Conservation (phyloP, 2,888 invertebrate species). For the Synergus laeviventris region DNA sequence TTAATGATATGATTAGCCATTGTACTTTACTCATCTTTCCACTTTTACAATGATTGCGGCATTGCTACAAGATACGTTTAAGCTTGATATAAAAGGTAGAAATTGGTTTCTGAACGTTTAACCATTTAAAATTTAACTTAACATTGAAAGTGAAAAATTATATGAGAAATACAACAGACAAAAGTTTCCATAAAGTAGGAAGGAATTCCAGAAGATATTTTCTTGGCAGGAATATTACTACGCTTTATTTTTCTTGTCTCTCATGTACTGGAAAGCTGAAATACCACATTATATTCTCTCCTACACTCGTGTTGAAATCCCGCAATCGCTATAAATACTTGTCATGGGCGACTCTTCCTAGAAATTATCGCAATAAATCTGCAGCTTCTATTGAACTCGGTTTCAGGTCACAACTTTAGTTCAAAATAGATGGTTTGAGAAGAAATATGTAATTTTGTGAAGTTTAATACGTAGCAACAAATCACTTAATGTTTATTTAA, state of each 20-base stretch:
- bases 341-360: constrained; percentile 28
- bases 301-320: constrained; percentile 19
- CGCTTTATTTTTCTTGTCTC: not conserved
- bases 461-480: not conserved
- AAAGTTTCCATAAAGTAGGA: not conserved
- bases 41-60: not conserved
- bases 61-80: not conserved
- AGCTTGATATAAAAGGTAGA: not conserved
- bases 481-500: not conserved
- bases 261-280: constrained; percentile 25
- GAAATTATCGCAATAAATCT: constrained; percentile 33
- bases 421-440: not conserved
- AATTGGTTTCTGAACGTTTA: not conserved
- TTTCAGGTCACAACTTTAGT: not conserved
- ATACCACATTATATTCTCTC: constrained; percentile 12
- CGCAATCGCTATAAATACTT: constrained; percentile 37
- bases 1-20: constrained; percentile 67
- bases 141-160: not conserved
- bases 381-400: constrained; percentile 6
- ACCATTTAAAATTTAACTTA: not conserved
- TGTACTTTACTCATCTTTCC: constrained; percentile 59
- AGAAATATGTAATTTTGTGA: not conserved
- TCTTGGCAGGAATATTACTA: constrained; percentile 1
- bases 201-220: not conserved
- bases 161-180: not conserved